A percentile compares a stretch with the other conserved stretches of the same genome.
phyloP scores from a whole-genome alignment of 2,888 invertebrate species.

The Masnerella sp. region DNA sequence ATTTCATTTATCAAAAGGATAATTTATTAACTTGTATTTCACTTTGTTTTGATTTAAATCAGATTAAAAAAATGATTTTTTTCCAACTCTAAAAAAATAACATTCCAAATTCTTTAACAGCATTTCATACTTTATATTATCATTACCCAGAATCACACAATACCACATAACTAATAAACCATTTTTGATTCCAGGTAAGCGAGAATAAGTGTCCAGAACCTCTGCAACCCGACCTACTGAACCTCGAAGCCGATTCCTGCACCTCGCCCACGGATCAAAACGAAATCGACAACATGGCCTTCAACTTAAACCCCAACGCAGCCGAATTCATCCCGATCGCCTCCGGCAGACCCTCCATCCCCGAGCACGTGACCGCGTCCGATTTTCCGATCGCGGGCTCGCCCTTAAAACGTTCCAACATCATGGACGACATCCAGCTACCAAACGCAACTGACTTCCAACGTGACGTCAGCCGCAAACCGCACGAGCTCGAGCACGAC shows the following conservation, averaged over 20 bases:
- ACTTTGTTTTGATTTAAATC: too few relatives aligned
- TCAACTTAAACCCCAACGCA: constrained; percentile 90
- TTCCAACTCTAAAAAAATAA: too few relatives aligned
- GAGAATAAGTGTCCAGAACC: constrained; percentile 13
- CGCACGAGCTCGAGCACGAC: constrained; percentile 79
- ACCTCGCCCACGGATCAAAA: constrained; percentile 2
- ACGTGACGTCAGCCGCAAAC: constrained; percentile 82
- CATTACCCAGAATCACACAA: too few relatives aligned
- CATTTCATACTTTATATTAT: too few relatives aligned
- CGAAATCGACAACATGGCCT: constrained; percentile 83
- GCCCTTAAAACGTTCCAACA: constrained; percentile 83
- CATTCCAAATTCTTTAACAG: too few relatives aligned
- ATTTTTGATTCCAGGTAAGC: constrained; percentile 24
- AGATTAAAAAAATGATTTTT: too few relatives aligned
- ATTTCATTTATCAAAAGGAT: too few relatives aligned
- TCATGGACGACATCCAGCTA: constrained; percentile 81
- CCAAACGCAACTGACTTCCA: constrained; percentile 83
- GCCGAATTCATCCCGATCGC: constrained; percentile 89
- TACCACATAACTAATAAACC: not conserved
- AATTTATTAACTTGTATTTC: too few relatives aligned
- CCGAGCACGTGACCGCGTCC: constrained; percentile 72
- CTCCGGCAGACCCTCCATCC: constrained; percentile 77
- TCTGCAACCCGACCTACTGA: not conserved
- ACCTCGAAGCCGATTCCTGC: not conserved
- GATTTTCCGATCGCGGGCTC: constrained; percentile 79